These are phyloP conservation scores for Delia radicum DNA, from an alignment of 1,140 invertebrate species.

Conservation along the genomic window DNA sequence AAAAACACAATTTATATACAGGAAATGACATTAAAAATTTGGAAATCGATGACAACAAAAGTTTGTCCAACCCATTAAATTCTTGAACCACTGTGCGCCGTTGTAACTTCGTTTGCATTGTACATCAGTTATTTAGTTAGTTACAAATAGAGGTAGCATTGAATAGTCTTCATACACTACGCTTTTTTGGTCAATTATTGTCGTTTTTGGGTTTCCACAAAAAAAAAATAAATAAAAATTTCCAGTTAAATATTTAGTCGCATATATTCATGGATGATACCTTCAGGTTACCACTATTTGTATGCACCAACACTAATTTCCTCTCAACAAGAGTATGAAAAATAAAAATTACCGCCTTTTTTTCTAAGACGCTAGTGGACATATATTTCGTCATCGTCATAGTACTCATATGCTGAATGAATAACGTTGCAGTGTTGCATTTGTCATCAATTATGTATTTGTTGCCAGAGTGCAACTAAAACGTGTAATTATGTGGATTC, in stretches of 20 bases:
- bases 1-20: no score
- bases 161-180: background rate
- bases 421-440: background rate
- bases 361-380: background rate
- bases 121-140: background rate
- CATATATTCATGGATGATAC: no score
- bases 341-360: background rate
- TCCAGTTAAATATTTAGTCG: no score
- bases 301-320: background rate
- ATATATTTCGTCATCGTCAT: background rate
- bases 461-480: conserved; percentile 21
- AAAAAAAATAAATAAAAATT: no score
- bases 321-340: background rate
- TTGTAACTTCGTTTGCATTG: background rate
- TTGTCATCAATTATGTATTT: conserved; percentile 20
- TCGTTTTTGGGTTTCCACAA: background rate
- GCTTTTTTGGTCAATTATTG: background rate
- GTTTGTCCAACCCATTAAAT: no score
- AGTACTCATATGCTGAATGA: background rate
- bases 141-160: background rate
- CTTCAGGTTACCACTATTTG: background rate
- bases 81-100: no score
- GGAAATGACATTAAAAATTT: no score
- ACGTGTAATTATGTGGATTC: conserved; percentile 15
- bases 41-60: no score